A percentile compares a stretch with the other conserved stretches of the same genome.
Conservation (phyloP, 2,888 invertebrate genomes). For the Ethmia dodecea region DNA sequence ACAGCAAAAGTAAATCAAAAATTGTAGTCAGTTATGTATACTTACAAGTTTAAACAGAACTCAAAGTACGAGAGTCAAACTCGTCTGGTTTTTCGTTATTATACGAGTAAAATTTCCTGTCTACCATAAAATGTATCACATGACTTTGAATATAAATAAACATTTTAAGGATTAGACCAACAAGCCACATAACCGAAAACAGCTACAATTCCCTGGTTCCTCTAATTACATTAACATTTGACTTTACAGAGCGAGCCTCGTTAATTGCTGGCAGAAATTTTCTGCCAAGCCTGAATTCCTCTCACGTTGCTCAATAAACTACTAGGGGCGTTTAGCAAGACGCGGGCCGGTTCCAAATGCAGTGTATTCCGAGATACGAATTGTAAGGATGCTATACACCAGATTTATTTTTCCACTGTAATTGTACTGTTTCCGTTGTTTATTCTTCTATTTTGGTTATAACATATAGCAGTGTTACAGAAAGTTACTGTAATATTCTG, state of each 20-base stretch:
- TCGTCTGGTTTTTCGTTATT: too few relatives aligned
- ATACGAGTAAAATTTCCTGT: too few relatives aligned
- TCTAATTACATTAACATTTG: slow-evolving; percentile 64
- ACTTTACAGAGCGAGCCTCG: slow-evolving; percentile 44
- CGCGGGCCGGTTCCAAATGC: slow-evolving; percentile 51
- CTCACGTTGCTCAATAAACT: slow-evolving; percentile 65
- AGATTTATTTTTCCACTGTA: slow-evolving; percentile 37
- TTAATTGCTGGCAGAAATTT: slow-evolving; percentile 44
- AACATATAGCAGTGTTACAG: too few relatives aligned
- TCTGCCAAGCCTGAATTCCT: slow-evolving; percentile 44
- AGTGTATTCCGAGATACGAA: slow-evolving; percentile 26
- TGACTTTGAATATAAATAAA: too few relatives aligned
- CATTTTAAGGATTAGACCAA: too few relatives aligned
- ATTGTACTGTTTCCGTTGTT: slow-evolving; percentile 23
- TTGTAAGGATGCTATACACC: slow-evolving; percentile 33
- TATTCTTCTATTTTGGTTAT: too few relatives aligned
- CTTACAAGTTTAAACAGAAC: too few relatives aligned
- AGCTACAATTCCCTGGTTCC: slow-evolving; percentile 21
- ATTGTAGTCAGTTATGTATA: too few relatives aligned
- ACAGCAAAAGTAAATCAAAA: too few relatives aligned
- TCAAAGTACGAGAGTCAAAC: too few relatives aligned
- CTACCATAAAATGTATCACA: too few relatives aligned
- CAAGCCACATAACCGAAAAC: slow-evolving; percentile 6
- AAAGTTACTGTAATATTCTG: too few relatives aligned
- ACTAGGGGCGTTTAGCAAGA: slow-evolving; percentile 39